These are phyloP conservation scores for Dolichomitus sp. DNA, from an alignment of 2,888 invertebrate species.

Conservation along the genomic window DNA sequence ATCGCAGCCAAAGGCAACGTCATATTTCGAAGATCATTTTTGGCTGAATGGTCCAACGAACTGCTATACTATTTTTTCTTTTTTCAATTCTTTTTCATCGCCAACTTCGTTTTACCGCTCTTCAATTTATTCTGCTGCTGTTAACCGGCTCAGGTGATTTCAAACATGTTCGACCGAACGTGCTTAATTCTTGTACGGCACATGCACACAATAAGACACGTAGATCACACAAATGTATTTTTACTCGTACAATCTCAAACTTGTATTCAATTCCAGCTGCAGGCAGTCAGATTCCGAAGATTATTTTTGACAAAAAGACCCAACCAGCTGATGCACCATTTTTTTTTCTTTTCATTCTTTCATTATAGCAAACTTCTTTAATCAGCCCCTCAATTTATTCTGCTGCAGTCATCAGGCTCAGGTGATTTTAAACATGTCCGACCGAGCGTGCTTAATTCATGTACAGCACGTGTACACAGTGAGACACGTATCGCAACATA, in stretches of 20 bases:
- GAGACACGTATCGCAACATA: constrained; percentile 3
- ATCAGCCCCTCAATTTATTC: not conserved
- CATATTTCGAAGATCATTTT: constrained; percentile 20
- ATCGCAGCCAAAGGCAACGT: not conserved
- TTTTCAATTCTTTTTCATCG: not conserved
- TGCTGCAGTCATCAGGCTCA: not conserved
- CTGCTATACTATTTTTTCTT: not conserved
- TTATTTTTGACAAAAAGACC: not conserved
- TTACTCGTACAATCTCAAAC: no score
- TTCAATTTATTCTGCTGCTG: not conserved
- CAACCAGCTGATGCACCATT: not conserved
- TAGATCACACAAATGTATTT: not conserved
- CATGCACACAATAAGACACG: not conserved
- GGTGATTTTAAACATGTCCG: constrained; percentile 10
- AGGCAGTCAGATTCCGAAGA: no score
- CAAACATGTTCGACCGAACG: not conserved
- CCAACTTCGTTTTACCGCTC: not conserved
- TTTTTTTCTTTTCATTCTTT: not conserved
- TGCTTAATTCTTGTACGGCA: constrained; percentile 11
- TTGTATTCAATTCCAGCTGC: no score
- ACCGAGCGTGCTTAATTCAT: constrained; percentile 19
- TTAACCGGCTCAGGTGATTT: not conserved
- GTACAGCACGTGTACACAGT: constrained; percentile 4
- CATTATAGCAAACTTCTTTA: not conserved
- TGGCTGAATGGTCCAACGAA: not conserved